Evolutionary conservation across 2,888 invertebrate species (phyloP), one percentile per base, ranked within the genome.

Genomic region (Prostheceraeus crozeri): DNA sequence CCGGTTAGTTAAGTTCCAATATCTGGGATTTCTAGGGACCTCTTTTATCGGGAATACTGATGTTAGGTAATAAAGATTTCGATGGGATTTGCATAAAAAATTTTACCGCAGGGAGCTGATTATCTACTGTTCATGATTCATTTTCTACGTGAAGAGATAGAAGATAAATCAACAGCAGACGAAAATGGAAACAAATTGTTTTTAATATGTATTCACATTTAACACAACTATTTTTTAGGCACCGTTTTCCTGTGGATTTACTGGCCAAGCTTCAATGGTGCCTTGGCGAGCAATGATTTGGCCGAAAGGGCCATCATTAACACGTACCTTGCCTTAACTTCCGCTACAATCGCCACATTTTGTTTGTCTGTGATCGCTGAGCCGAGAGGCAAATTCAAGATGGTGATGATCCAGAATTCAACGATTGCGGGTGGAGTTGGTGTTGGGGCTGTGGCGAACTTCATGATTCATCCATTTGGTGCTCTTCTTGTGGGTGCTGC

Each of bases 201-300:
- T n/a, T n/a, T n/a, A n/a, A n/a, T n/a, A n/a, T n/a, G n/a, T n/a
- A n/a, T n/a, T n/a, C n/a, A n/a, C n/a, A n/a, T n/a, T n/a, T n/a
- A n/a, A n/a, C 33, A 10, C n/a, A 33, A 33, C n/a, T 30, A 19
- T 74, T 10, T 72, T n/a, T n/a, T n/a, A 87, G 89, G 93, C 59
- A 88, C 91, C 1, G 77, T 91, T 57, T 93, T 94, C 76, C 80
- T 96, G 46, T 94, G 91, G 91, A 80, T 93, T 60, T 94, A 87
- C 78, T 94, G 93, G 93, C 94, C 94, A 0, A 89, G 89, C 62
- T 96, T 96, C 79, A 96, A 94, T 79, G 85, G 87, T 1, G 88
- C 84, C 0, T 75, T 76, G 4, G 80, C 79, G 1, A 81, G 83
- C 0, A 84, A 83, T 53, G 82, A 83, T 65, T 85, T 84, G 67